Base-by-base conservation (phyloP, 2,888 invertebrate genomes). In the Clitarchus hookeri region DNA sequence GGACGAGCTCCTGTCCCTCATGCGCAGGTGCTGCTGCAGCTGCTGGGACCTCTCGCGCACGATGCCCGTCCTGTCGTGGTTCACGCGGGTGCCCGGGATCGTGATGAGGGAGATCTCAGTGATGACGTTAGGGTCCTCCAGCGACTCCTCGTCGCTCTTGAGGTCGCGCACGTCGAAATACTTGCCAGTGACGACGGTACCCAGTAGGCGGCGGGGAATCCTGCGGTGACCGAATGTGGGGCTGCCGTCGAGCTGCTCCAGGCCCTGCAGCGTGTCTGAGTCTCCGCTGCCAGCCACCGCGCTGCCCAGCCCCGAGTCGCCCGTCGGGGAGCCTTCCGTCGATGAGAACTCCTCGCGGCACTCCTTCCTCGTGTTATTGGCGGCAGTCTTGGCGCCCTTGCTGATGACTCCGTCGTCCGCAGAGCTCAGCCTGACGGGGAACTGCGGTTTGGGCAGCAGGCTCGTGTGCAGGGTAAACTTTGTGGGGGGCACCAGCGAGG, bases 141-240 rank as follows among this genome's bases (percentile, higher is more conserved):
- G 91, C n/a, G 91, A 92, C 3, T 91, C 88, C 13, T 92, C 91
- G 89, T 86, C 87, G 48, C 93, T 93, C 80, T 94, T 93, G 84
- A 95, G 91, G 89, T 96, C 96, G 48, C 95, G 92, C 4, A 96
- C 94, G 88, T 96, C 96, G 91, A 96, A 97, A 88, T 94, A 95
- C 89, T 96, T 95, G 0, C 95, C 93, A 78, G 93, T 94, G 91
- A 96, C 94, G 65, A 96, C 94, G 94, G 96, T 95, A 91, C 96
- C 95, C 80, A 96, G 91, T 90, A 95, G 95, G 84, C 96, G 93
- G 0, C 95, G 94, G 65, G 86, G 86, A 8, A 83, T n/a, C 83
- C 90, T 89, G 8, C 87, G 88, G 12, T 89, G 89, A n/a, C 90
- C 90, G 44, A 90, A 90, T 9, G 91, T 90, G 0, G 91, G 91